These are phyloP conservation scores for Drosophila insularis DNA, from an alignment of 1,140 invertebrate genomes.

Conservation along the genomic window DNA sequence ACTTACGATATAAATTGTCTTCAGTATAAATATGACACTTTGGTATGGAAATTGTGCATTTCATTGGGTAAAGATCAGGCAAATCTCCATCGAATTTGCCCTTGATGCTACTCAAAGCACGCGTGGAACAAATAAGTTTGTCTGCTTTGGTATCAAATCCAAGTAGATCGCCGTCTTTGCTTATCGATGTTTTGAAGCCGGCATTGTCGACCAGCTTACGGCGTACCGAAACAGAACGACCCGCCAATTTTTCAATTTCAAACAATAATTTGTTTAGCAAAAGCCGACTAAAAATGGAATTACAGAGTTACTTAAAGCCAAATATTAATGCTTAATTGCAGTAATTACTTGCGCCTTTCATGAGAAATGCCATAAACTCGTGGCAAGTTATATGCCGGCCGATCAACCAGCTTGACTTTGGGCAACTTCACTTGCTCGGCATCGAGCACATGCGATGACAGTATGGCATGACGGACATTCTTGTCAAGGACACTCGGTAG, in stretches of 20 bases:
- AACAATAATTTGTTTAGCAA: constrained; percentile 88
- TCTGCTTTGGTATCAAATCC: constrained; percentile 86
- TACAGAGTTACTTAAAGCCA: background rate
- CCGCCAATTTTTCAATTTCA: constrained; percentile 87
- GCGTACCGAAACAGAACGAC: constrained; percentile 83
- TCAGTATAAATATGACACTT: constrained; percentile 86
- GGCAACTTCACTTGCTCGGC: constrained; percentile 89
- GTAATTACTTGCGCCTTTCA: constrained; percentile 86
- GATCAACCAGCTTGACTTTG: constrained; percentile 86
- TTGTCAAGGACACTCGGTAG: constrained; percentile 84
- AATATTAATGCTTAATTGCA: background rate
- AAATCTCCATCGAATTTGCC: constrained; percentile 83
- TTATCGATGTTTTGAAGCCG: constrained; percentile 83
- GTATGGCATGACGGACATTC: constrained; percentile 85
- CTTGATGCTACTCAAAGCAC: constrained; percentile 85
- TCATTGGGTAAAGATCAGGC: constrained; percentile 88
- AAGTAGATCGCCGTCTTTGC: constrained; percentile 86
- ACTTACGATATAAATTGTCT: constrained; percentile 88
- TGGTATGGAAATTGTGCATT: constrained; percentile 87
- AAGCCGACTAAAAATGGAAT: constrained; percentile 84
- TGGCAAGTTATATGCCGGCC: constrained; percentile 88
- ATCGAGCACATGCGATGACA: constrained; percentile 90
- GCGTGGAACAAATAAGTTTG: constrained; percentile 86
- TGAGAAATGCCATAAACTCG: constrained; percentile 89
- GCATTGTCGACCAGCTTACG: constrained; percentile 85